Conservation (phyloP, 2,888 invertebrate species). For the Nomada fabriciana region DNA sequence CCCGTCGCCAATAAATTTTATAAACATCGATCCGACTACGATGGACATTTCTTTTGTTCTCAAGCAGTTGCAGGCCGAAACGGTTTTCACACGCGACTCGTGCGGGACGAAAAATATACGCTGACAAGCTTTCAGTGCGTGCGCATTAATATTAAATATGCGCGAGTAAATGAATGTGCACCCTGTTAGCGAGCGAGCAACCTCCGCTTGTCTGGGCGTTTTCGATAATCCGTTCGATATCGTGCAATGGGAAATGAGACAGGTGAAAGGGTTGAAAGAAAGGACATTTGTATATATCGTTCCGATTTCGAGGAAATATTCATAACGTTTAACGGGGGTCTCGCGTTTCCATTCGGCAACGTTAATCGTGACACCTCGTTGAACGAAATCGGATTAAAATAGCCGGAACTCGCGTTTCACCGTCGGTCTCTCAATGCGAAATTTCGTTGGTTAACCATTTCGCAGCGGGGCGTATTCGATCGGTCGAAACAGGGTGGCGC, state of each 20-base stretch:
- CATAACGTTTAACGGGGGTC: conserved; percentile 19
- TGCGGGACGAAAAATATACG: conserved; percentile 20
- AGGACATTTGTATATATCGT: not conserved
- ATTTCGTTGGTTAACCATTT: conserved; percentile 5
- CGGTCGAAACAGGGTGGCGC: not conserved
- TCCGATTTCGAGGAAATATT: conserved; percentile 32
- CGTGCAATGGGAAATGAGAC: not conserved
- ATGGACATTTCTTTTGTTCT: conserved; percentile 20
- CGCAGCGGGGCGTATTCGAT: not conserved
- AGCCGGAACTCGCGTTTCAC: conserved; percentile 1
- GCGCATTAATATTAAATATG: conserved; percentile 44
- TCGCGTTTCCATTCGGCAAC: conserved; percentile 9
- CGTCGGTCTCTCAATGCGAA: conserved; percentile 6
- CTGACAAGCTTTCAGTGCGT: conserved; percentile 23
- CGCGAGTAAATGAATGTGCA: conserved; percentile 20
- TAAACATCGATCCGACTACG: conserved; percentile 31
- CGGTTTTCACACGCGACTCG: not conserved
- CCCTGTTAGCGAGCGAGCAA: conserved; percentile 1
- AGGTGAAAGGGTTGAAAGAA: no score
- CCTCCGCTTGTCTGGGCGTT: conserved; percentile 15
- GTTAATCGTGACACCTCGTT: conserved; percentile 21
- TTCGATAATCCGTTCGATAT: conserved; percentile 40
- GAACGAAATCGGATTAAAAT: conserved; percentile 30
- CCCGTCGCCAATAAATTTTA: conserved; percentile 36
- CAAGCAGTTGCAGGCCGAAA: not conserved